Evolutionary conservation across 2,888 invertebrate species (phyloP), one percentile per base, ranked within the genome.

Genomic region (Tricholauxania praeusta): DNA sequence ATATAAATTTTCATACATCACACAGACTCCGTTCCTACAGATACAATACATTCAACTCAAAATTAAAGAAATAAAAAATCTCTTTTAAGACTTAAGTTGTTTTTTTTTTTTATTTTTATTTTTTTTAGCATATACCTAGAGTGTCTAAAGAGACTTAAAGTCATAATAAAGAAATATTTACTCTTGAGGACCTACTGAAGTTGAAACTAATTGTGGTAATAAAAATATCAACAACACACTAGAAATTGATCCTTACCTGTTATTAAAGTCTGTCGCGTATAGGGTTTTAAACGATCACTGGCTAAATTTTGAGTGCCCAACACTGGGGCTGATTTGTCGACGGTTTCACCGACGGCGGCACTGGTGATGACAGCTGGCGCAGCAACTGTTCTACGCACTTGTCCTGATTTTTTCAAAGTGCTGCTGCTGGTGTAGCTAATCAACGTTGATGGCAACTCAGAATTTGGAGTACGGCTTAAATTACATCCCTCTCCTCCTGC

Each of bases 211-310:
- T 57, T 28, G 57, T 57, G 57, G 19, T 28, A 57, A 57, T 22
- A 22, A 17, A 12, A 53, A 12, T 53, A 15, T 15, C n/a, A 52
- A 52, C 3, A 2, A 53, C 19, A 22, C 17, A 57, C n/a, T n/a
- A 57, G 28, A 19, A 22, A 57, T 28, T 57, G 28, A 22, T 57
- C 60, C 14, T 47, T 70, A 70, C 70, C 70, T 53, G 70, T 70
- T 3, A 70, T 52, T n/a, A 70, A 47, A 63, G 70, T 51, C 53
- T 70, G 70, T 15, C 70, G 70, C 15, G 48, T 48, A 63, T 70
- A 70, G 0, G 70, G 70, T 63, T 70, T 70, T 19, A 53, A 52
- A 39, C 70, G 63, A 15, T 63, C 70, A 60, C n/a, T 39, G 17
- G 17, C 48, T 14, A 7, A 49, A 17, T 49, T 15, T 32, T 19